Conservation (phyloP, 2,888 invertebrate species). For the Scrobipalpa costella region DNA sequence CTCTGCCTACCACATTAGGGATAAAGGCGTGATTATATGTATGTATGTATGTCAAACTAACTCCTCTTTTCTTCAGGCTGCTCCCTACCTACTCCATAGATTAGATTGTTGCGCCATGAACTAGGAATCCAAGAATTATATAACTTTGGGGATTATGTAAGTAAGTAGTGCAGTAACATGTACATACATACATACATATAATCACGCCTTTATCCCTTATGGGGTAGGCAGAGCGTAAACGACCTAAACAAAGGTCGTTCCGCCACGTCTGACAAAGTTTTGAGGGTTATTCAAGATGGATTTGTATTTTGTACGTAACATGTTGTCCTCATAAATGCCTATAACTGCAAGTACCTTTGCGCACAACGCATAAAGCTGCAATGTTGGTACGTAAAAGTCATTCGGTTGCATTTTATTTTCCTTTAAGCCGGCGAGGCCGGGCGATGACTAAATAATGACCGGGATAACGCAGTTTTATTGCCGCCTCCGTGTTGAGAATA, state of each 20-base stretch:
- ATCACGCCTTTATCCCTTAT: too few species aligned
- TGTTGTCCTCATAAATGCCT: background rate
- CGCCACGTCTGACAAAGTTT: too few species aligned
- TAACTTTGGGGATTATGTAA: too few species aligned
- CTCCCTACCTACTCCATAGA: background rate
- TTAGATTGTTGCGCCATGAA: too few species aligned
- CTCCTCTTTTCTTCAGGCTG: background rate
- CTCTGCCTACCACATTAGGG: too few species aligned
- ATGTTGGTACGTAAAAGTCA: constrained; percentile 46
- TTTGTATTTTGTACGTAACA: background rate
- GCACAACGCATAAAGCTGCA: constrained; percentile 56
- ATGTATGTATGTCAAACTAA: too few species aligned
- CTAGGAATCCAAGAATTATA: too few species aligned
- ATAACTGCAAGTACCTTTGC: constrained; percentile 13
- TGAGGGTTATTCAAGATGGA: background rate
- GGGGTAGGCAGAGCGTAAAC: too few species aligned
- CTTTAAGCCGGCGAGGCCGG: constrained; percentile 56
- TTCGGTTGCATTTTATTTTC: constrained; percentile 75
- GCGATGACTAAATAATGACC: constrained; percentile 81
- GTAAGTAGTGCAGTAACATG: background rate
- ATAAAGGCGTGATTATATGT: too few species aligned
- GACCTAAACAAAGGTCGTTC: too few species aligned
- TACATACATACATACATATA: background rate
- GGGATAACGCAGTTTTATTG: constrained; percentile 80
- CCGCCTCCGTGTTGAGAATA: constrained; percentile 78